A percentile compares a stretch with the other conserved stretches of the same genome.
These are phyloP conservation scores for Junonia oenone DNA, from an alignment of 2,888 invertebrate genomes.

Conservation along the genomic window DNA sequence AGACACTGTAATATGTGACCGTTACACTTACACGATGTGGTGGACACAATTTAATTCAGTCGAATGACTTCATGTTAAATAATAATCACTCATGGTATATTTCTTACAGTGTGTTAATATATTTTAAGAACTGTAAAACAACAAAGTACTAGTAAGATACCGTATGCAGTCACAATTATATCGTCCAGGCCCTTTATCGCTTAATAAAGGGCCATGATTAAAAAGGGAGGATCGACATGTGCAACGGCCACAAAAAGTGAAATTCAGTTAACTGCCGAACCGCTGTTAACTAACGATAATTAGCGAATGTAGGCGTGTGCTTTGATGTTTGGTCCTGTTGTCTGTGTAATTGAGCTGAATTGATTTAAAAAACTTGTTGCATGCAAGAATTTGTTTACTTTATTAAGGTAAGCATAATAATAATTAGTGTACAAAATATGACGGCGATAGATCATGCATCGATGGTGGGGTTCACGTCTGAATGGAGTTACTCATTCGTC, in stretches of 20 bases:
- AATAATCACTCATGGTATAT: no score
- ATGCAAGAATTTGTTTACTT: no score
- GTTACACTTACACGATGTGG: no score
- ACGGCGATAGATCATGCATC: no score
- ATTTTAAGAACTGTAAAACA: not conserved
- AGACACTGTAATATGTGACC: no score
- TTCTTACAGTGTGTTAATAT: no score
- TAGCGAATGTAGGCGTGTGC: slow-evolving; percentile 7
- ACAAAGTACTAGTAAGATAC: not conserved
- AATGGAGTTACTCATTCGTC: no score
- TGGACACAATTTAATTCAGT: no score
- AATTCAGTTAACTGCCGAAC: slow-evolving; percentile 15
- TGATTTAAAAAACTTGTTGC: not conserved
- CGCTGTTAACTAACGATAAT: slow-evolving; percentile 6
- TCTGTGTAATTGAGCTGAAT: slow-evolving; percentile 10
- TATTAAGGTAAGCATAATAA: no score
- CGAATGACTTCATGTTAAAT: no score
- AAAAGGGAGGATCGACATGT: slow-evolving; percentile 18
- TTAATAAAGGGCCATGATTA: slow-evolving; percentile 13
- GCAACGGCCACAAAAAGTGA: slow-evolving; percentile 19
- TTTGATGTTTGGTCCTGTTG: slow-evolving; percentile 10
- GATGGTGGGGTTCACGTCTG: no score
- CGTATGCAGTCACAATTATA: slow-evolving; percentile 8
- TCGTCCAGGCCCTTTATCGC: slow-evolving; percentile 11
- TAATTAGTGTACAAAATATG: no score